These are phyloP conservation scores for Aurelia sp. DNA, from an alignment of 30 jellyfish, hydroid and myxozoan species.

Conservation along the genomic window DNA sequence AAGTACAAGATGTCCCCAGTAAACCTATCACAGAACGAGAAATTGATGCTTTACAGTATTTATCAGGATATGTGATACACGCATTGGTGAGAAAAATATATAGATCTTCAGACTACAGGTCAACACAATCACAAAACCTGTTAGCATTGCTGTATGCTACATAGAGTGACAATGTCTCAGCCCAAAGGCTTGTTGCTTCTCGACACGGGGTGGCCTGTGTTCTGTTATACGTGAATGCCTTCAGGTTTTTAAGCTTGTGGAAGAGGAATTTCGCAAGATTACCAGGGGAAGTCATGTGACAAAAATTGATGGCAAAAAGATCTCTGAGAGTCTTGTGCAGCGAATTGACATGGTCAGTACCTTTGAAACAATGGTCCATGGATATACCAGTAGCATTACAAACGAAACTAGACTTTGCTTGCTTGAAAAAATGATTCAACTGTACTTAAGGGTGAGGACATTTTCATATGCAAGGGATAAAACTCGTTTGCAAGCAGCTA, in stretches of 20 bases:
- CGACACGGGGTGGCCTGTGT: constrained; percentile 46
- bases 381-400: too few relatives aligned
- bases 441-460: too few relatives aligned
- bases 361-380: too few relatives aligned
- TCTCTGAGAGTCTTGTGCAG: too few relatives aligned
- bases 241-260: constrained; percentile 23
- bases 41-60: too few relatives aligned
- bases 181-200: constrained; percentile 11
- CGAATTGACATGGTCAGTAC: too few relatives aligned
- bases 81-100: neutral
- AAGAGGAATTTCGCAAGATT: constrained; percentile 32
- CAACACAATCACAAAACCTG: neutral
- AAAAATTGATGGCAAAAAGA: neutral
- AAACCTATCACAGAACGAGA: too few relatives aligned
- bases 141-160: constrained; percentile 16
- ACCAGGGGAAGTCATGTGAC: neutral
- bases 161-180: neutral
- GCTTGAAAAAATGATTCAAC: too few relatives aligned
- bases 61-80: neutral
- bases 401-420: too few relatives aligned
- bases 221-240: constrained; percentile 23
- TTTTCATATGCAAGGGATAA: too few relatives aligned
- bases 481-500: too few relatives aligned
- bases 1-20: too few relatives aligned
- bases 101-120: neutral